Base-by-base conservation (phyloP, 2,113 vertebrate species). In the Spermophilus dauricus region DNA sequence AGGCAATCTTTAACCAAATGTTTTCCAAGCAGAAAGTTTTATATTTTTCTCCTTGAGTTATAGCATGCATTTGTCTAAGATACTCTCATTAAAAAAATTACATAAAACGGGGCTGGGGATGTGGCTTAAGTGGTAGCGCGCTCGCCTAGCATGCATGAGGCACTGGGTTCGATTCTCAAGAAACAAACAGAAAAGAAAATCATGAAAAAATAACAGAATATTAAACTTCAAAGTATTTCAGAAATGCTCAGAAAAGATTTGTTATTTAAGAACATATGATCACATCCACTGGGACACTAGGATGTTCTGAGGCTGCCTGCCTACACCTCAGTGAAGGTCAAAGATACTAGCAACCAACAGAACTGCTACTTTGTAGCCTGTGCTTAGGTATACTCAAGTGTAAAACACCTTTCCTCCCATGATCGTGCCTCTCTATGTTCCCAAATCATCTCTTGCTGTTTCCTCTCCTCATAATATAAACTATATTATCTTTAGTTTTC, bases 111-210 rank as follows among this genome's bases (percentile, higher is more conserved):
- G n/a, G n/a, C n/a, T n/a, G n/a, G n/a, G n/a, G n/a, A n/a, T n/a
- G n/a, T n/a, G n/a, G n/a, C n/a, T n/a, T n/a, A n/a, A n/a, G n/a
- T n/a, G n/a, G n/a, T n/a, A n/a, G n/a, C n/a, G n/a, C n/a, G n/a
- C n/a, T n/a, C n/a, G n/a, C n/a, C n/a, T n/a, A n/a, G n/a, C n/a
- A n/a, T n/a, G n/a, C n/a, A n/a, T n/a, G n/a, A n/a, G n/a, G n/a
- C n/a, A n/a, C n/a, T n/a, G n/a, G n/a, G n/a, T n/a, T n/a, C n/a
- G n/a, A n/a, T n/a, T n/a, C n/a, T n/a, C n/a, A n/a, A 98, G 12
- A 88, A 97, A 97, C 92, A 91, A 96, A 84, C 78, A 96, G 7
- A 39, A 94, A 96, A 91, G 18, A 78, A 42, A 76, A 97, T 32
- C 63, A 73, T 65, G 30, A 96, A 89, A 81, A 83, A 95, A 89